Evolutionary conservation across 2,888 invertebrate species (phyloP).

Genomic region (Dynastes hyllus): DNA sequence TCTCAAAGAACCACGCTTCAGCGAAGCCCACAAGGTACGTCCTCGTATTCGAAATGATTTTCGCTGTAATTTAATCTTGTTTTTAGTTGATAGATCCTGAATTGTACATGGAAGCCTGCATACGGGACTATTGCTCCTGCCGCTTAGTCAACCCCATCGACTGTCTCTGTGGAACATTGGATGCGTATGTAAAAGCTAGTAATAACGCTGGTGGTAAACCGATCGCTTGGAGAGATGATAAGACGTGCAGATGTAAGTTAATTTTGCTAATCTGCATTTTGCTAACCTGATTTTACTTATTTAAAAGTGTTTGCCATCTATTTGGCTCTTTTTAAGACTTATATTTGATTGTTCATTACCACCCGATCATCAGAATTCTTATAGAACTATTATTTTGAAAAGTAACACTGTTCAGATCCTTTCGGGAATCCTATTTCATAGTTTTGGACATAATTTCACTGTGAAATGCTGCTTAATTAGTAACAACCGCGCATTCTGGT

Average conservation of each 20-base stretch:
- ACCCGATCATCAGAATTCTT: no score
- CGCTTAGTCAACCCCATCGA: not conserved
- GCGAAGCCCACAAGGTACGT: not conserved
- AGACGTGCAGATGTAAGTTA: conserved; percentile 35
- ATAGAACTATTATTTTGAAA: no score
- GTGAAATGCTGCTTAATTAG: no score
- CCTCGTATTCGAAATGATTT: not conserved
- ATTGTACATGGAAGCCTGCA: conserved; percentile 3
- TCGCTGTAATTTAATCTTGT: not conserved
- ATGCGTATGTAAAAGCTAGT: conserved; percentile 41
- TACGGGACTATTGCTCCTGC: conserved; percentile 31
- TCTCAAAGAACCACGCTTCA: not conserved
- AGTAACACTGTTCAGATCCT: no score
- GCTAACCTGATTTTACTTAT: no score
- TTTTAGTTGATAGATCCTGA: conserved; percentile 14
- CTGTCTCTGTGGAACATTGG: conserved; percentile 43
- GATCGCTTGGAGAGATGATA: conserved; percentile 23
- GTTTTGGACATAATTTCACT: no score
- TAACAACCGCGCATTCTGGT: no score
- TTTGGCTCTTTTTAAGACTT: no score
- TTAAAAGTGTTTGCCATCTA: no score
- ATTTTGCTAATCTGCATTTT: not conserved
- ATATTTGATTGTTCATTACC: no score
- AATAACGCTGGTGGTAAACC: conserved; percentile 7
- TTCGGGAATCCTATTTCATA: no score